These are phyloP conservation scores for Cydia pomonella DNA, from an alignment of 1,140 invertebrate genomes.

Conservation along the genomic window DNA sequence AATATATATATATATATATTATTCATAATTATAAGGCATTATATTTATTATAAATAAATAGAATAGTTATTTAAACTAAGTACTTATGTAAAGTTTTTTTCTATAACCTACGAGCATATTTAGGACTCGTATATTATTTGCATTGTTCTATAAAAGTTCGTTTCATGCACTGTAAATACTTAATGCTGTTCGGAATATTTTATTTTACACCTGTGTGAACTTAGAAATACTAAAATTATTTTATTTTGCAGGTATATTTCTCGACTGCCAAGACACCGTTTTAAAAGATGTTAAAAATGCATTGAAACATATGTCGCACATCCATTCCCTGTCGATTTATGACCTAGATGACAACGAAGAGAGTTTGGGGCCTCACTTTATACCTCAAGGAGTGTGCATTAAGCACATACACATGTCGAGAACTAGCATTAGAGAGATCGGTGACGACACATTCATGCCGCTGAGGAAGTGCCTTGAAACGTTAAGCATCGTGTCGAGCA, in stretches of 20 bases:
- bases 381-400: slow-evolving; percentile 84
- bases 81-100: too few species aligned
- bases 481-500: slow-evolving; percentile 89
- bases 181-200: neutral
- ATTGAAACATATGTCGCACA: slow-evolving; percentile 61
- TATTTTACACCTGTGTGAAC: neutral
- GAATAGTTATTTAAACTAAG: too few species aligned
- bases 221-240: slow-evolving; percentile 19
- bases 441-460: slow-evolving; percentile 87
- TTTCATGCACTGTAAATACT: neutral
- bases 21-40: too few species aligned
- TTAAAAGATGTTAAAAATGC: slow-evolving; percentile 70
- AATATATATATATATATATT: too few species aligned
- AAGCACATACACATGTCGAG: slow-evolving; percentile 91
- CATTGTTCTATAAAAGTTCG: slow-evolving; percentile 1
- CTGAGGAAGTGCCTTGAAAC: slow-evolving; percentile 89
- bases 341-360: slow-evolving; percentile 71
- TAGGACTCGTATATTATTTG: too few species aligned
- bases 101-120: too few species aligned
- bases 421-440: slow-evolving; percentile 87
- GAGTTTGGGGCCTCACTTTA: slow-evolving; percentile 70
- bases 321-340: slow-evolving; percentile 69
- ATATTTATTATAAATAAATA: too few species aligned
- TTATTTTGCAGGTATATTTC: slow-evolving; percentile 65
- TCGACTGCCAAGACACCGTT: slow-evolving; percentile 71